Evolutionary conservation across 1,140 invertebrate genomes (phyloP), one percentile per base, ranked within the genome.

Genomic region (Trichogramma pretiosum): DNA sequence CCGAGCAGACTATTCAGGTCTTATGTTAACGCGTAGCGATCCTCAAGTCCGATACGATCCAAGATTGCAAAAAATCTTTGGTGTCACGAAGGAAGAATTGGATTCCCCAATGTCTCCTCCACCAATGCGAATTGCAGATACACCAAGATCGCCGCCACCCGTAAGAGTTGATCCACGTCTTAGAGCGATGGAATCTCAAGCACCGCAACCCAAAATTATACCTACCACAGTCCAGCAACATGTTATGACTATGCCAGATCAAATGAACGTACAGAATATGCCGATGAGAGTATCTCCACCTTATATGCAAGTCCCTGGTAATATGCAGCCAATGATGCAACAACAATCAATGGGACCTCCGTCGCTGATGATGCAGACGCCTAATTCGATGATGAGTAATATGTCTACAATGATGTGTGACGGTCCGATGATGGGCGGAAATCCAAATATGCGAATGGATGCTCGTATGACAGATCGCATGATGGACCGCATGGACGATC

Each of bases 21-120:
- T 89, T 18, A 83, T 82, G 60, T 67, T 85, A 24, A 80, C 75
- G 52, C 77, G 79, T 28, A 80, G 78, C 44, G 82, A 84, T 57
- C 79, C 83, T 7, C 78, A 82, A 54, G 81, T 83, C 1, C 73
- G 80, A 36, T 73, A 76, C 3, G 84, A 87, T 74, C 84, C 84
- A 0, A 73, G 84, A 33, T 57, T 86, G 46, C 73, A 81, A 49
- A 85, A 84, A 65, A 83, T 87, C 30, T 84, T 87, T 58, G 74
- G 83, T 33, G 59, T 83, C 30, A 72, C 73, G 3, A 67, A 76
- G 26, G 72, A 77, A 10, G 16, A 67, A 13, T 60, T 69, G 2
- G 69, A 72, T 52, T 66, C 70, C 2, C 63, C 67, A 9, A 70
- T 72, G 64, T 67, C 67, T 1, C 69, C 69, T 0, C 64, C 67